Conservation (phyloP, 2,797 vertebrate species). For the Mallotus villosus region DNA sequence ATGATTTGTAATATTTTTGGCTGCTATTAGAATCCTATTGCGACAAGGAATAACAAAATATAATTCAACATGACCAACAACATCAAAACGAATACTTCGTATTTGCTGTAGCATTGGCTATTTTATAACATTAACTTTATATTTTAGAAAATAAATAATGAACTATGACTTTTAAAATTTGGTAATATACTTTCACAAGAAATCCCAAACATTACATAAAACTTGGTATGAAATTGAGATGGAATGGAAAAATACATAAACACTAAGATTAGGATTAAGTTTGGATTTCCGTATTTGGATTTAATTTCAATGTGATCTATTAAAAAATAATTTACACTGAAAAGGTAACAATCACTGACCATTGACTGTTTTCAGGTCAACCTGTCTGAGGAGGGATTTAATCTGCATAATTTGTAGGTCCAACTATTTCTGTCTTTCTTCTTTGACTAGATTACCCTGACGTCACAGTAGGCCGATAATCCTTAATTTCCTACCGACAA, state of each 20-base stretch:
- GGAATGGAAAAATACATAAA: neutral
- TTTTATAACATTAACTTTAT: no score
- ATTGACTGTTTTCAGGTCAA: conserved; percentile 39
- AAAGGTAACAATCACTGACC: neutral
- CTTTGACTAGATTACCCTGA: conserved; percentile 47
- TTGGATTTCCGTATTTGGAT: neutral
- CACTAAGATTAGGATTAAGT: neutral
- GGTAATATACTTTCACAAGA: no score
- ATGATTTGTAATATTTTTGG: no score
- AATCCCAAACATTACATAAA: neutral
- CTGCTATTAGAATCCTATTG: no score
- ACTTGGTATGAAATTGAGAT: neutral
- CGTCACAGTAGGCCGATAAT: conserved; percentile 42
- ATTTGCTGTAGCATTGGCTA: no score
- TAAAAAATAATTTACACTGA: neutral
- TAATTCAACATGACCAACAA: no score
- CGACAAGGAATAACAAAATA: no score
- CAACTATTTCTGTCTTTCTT: conserved; percentile 50
- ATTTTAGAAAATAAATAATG: no score
- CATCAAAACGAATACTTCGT: no score
- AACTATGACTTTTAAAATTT: no score
- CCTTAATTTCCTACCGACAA: conserved; percentile 16
- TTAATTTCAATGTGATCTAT: neutral
- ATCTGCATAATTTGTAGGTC: conserved; percentile 37
- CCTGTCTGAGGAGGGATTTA: conserved; percentile 38